These are phyloP conservation scores for Scomberomorus guttatus DNA, from an alignment of 2,797 vertebrate genomes.

Conservation along the genomic window DNA sequence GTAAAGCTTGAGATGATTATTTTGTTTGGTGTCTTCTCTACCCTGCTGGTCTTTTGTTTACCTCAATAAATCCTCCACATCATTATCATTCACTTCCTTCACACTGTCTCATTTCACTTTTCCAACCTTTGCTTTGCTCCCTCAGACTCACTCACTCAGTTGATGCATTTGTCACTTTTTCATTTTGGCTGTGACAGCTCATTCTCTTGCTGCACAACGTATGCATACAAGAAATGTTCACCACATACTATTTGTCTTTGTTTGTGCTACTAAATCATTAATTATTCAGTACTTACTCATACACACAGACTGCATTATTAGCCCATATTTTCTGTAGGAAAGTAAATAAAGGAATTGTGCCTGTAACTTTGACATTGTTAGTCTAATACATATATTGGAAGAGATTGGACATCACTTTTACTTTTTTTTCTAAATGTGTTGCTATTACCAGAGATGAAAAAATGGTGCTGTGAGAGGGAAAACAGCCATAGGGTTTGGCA, in stretches of 20 bases:
- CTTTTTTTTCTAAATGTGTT: too few relatives aligned
- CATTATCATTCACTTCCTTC: neutral
- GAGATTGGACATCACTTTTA: too few relatives aligned
- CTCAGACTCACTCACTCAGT: too few relatives aligned
- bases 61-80: neutral
- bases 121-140: neutral
- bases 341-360: too few relatives aligned
- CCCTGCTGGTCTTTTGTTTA: neutral
- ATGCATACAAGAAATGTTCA: neutral
- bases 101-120: neutral
- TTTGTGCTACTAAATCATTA: neutral
- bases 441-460: too few relatives aligned
- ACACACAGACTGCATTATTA: neutral
- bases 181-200: constrained; percentile 1
- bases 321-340: neutral
- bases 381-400: too few relatives aligned
- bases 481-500: too few relatives aligned
- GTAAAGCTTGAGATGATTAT: neutral
- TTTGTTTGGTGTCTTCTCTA: too few relatives aligned
- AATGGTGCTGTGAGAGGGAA: too few relatives aligned
- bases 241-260: constrained; percentile 5
- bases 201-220: neutral
- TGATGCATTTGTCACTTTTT: constrained; percentile 8
- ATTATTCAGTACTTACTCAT: constrained; percentile 1
- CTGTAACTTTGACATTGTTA: too few relatives aligned